phyloP scores from a whole-genome alignment of 2,888 invertebrate species.

The Sicus ferrugineus region DNA sequence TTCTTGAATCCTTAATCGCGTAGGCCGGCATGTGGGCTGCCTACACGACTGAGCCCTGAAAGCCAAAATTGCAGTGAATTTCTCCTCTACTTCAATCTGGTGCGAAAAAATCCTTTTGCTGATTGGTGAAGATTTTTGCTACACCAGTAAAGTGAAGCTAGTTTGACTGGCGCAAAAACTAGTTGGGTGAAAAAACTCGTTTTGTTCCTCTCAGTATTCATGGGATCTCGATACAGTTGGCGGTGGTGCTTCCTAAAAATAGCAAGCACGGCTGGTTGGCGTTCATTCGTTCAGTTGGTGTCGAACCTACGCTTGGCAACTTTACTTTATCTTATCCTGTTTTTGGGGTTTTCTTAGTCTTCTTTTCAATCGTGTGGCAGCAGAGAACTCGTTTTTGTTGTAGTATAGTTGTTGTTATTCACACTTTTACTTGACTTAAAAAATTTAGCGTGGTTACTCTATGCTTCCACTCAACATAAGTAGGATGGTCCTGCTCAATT shows the following conservation, averaged over 20 bases:
- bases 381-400: neutral
- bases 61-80: neutral
- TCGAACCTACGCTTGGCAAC: neutral
- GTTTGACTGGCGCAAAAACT: conserved; percentile 5
- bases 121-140: neutral
- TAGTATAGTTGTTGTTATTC: neutral
- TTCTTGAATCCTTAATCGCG: neutral
- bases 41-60: neutral
- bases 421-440: conserved; percentile 3
- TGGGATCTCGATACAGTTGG: neutral
- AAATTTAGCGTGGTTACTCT: neutral
- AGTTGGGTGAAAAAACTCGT: neutral
- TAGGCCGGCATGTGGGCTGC: too few relatives aligned
- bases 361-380: neutral
- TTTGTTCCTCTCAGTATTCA: neutral
- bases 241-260: conserved; percentile 7
- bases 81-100: neutral
- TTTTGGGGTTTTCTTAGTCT: neutral
- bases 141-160: neutral
- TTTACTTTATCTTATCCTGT: conserved; percentile 14
- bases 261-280: neutral
- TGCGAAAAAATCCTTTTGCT: neutral
- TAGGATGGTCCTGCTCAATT: neutral
- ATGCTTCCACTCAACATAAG: neutral
- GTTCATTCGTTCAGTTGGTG: neutral